Conservation (phyloP, 2,113 vertebrate species). For the Cinclus mexicanus region DNA sequence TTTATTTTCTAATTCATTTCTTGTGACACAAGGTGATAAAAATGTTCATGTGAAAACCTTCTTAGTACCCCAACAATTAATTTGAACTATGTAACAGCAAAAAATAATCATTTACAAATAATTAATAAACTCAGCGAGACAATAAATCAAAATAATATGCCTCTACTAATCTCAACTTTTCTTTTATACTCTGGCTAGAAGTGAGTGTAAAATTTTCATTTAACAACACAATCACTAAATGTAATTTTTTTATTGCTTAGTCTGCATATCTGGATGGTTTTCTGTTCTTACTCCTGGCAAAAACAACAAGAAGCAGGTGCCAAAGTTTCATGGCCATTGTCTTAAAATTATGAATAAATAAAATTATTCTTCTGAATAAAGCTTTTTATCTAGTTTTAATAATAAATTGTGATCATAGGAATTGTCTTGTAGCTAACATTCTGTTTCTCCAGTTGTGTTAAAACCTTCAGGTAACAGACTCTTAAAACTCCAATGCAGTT, state of each 20-base stretch:
- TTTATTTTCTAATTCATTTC: constrained; percentile 21
- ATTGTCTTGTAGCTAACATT: neutral
- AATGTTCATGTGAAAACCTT: neutral
- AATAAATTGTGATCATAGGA: neutral
- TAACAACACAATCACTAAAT: neutral
- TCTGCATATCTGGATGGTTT: neutral
- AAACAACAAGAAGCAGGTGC: neutral
- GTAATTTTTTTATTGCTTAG: neutral
- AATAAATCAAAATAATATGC: constrained; percentile 26
- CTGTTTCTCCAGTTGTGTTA: neutral
- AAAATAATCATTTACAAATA: constrained; percentile 5
- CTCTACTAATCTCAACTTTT: neutral
- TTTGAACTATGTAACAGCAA: neutral
- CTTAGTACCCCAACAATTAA: neutral
- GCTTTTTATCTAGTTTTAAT: neutral
- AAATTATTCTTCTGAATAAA: neutral
- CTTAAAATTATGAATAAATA: neutral
- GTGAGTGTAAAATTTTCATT: neutral
- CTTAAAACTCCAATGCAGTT: neutral
- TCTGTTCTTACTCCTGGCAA: neutral
- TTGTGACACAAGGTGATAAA: neutral
- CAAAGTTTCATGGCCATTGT: neutral
- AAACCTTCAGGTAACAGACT: neutral
- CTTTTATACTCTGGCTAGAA: neutral
- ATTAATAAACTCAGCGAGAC: neutral